These are phyloP conservation scores for Pseudonaja textilis DNA, from an alignment of 2,113 vertebrate genomes.

Conservation along the genomic window DNA sequence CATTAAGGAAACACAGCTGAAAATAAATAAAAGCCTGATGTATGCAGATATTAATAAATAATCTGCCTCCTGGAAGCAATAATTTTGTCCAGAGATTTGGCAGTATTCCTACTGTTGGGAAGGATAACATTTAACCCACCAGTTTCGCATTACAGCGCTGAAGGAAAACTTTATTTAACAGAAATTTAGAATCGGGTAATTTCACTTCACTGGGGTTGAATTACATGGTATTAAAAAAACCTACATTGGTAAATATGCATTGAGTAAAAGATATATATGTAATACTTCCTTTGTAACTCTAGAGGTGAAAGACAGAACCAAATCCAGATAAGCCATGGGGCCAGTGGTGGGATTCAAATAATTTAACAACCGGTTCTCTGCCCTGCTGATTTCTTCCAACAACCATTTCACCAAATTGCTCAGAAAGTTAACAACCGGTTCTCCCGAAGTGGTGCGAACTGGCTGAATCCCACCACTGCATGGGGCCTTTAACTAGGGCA, in stretches of 20 bases:
- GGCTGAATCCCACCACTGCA: no score
- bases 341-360: neutral
- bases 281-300: neutral
- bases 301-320: neutral
- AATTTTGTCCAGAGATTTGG: slow-evolving; percentile 38
- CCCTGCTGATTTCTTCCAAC: no score
- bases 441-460: no score
- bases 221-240: neutral
- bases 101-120: slow-evolving; percentile 25
- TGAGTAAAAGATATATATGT: neutral
- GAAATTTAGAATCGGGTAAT: neutral
- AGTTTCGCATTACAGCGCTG: slow-evolving; percentile 7
- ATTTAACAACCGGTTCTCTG: no score
- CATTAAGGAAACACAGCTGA: slow-evolving; percentile 18
- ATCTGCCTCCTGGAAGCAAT: slow-evolving; percentile 33
- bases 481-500: no score
- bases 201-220: slow-evolving; percentile 21
- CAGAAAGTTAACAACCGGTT: no score
- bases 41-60: slow-evolving; percentile 34
- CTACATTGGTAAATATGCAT: neutral
- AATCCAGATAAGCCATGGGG: neutral
- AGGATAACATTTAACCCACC: slow-evolving; percentile 24
- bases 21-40: slow-evolving; percentile 50
- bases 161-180: neutral
- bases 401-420: no score